Evolutionary conservation across 2,888 invertebrate genomes (phyloP).

Genomic region (Leptogaster cylindrica): DNA sequence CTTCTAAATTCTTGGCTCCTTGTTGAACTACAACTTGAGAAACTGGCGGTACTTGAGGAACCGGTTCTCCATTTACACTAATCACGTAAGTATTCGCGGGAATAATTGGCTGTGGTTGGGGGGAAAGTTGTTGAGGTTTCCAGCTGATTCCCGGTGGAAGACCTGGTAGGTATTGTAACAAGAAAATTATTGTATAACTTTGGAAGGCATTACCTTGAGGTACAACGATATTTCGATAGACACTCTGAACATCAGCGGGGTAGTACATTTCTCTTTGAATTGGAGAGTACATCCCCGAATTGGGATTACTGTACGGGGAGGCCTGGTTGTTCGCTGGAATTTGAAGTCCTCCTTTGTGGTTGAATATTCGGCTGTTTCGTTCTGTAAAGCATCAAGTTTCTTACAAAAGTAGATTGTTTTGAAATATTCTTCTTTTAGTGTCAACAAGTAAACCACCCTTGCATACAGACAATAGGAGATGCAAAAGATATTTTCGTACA

Average conservation of each 20-base stretch:
- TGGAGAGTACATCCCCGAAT: conserved; percentile 50
- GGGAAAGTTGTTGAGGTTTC: conserved; percentile 46
- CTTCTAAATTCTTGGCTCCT: not conserved
- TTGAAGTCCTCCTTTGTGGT: conserved; percentile 73
- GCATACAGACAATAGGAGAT: too few relatives aligned
- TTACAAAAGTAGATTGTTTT: too few relatives aligned
- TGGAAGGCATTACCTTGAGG: conserved; percentile 46
- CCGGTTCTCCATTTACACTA: conserved; percentile 41
- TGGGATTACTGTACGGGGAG: conserved; percentile 43
- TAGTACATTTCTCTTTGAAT: conserved; percentile 56
- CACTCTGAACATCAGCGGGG: conserved; percentile 47
- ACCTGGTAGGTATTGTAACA: not conserved
- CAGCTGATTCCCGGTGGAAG: conserved; percentile 52
- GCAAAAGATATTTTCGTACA: too few relatives aligned
- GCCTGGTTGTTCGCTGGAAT: conserved; percentile 59
- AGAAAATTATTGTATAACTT: not conserved
- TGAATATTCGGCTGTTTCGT: conserved; percentile 72
- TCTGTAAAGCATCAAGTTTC: too few relatives aligned
- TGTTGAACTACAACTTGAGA: conserved; percentile 8
- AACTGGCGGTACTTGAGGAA: conserved; percentile 40
- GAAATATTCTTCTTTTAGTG: too few relatives aligned
- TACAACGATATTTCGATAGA: conserved; percentile 44
- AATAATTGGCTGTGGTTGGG: conserved; percentile 16
- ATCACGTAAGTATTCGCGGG: conserved; percentile 25
- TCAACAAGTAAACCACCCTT: not conserved